Conservation (phyloP, 2,113 vertebrate species). For the Gymnarchus niloticus region DNA sequence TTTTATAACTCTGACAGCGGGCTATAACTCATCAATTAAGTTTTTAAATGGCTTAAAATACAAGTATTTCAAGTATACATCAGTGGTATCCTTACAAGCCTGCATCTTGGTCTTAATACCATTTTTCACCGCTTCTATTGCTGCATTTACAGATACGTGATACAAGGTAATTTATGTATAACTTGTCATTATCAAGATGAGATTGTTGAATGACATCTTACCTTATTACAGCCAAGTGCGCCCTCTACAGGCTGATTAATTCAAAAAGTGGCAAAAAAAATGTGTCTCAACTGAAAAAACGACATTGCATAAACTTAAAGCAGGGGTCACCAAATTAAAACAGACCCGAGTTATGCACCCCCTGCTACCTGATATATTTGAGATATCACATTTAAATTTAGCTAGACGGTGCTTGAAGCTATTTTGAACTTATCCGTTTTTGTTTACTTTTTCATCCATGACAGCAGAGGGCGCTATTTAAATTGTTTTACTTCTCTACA, state of each 20-base stretch:
- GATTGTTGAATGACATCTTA: not conserved
- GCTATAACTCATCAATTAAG: not conserved
- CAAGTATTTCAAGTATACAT: not conserved
- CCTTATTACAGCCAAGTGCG: not conserved
- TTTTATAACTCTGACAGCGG: not conserved
- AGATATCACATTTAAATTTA: not conserved
- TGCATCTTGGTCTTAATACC: no score
- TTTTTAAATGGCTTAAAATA: not conserved
- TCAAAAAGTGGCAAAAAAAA: not conserved
- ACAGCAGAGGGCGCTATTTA: not conserved
- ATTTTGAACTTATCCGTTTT: not conserved
- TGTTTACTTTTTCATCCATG: not conserved
- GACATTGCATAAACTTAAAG: not conserved
- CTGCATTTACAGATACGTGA: not conserved
- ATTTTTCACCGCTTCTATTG: no score
- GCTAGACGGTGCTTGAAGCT: not conserved
- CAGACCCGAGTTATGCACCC: not conserved
- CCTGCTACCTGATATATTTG: not conserved
- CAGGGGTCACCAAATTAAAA: not conserved
- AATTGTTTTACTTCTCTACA: not conserved
- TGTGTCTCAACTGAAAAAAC: not conserved
- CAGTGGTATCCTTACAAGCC: no score
- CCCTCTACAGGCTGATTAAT: slow-evolving; percentile 3
- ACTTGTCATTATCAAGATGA: not conserved
- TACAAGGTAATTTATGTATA: not conserved